Conservation (phyloP, 2,113 vertebrate species). For the Onychostoma macrolepis region DNA sequence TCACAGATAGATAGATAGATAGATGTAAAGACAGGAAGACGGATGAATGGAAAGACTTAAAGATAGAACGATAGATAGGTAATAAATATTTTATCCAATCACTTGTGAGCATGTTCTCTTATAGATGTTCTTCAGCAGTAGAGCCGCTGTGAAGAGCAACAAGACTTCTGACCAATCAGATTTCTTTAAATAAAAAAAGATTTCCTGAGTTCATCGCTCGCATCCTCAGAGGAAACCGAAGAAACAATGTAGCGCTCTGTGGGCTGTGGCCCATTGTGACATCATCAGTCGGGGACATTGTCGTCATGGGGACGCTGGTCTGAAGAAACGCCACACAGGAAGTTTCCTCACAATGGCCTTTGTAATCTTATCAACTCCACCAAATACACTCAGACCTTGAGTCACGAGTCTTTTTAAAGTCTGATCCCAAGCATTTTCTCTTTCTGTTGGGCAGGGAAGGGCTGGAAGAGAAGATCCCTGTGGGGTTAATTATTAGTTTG, state of each 20-base stretch:
- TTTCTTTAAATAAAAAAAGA: neutral
- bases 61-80: neutral
- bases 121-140: neutral
- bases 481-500: constrained; percentile 22
- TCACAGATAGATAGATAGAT: neutral
- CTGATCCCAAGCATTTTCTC: neutral
- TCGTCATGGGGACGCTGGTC: constrained; percentile 56
- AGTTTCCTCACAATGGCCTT: constrained; percentile 67
- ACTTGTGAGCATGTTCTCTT: neutral
- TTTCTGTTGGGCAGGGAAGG: neutral
- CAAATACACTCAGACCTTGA: constrained; percentile 9
- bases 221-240: constrained; percentile 70
- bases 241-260: constrained; percentile 60
- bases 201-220: neutral
- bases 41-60: too few relatives aligned
- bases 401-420: neutral
- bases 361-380: constrained; percentile 21
- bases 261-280: neutral
- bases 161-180: neutral
- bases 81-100: neutral
- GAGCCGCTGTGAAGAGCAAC: neutral
- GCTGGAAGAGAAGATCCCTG: constrained; percentile 21
- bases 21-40: neutral
- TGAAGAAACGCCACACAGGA: constrained; percentile 60
- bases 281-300: constrained; percentile 2